Base-by-base conservation (phyloP, 2,113 vertebrate genomes). In the Anhinga anhinga region DNA sequence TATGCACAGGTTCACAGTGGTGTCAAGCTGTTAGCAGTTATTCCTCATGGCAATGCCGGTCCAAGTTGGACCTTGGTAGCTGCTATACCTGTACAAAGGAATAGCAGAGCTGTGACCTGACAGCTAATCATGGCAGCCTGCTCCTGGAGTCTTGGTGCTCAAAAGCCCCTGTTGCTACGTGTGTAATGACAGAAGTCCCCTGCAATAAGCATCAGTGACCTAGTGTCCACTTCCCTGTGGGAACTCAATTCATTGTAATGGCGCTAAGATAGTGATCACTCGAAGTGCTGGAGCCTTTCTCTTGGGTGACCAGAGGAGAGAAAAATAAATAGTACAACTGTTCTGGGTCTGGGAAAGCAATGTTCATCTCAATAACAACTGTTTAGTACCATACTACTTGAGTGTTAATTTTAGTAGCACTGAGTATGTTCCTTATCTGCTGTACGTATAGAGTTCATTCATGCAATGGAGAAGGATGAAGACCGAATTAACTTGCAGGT, bases 321-420 rank as follows among this genome's bases (percentile, higher is more conserved):
- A 82, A 67, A 61, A 86, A 52, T 20, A 77, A 76, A 27, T 20
- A 9, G 7, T 49, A 30, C 15, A 87, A 13, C 38, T 69, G 4
- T 53, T 56, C 18, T 47, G 34, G 11, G 16, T 36, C 45, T 5
- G 11, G 30, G 52, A 72, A 77, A 8, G 26, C 62, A 34, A 45
- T n/a, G 26, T 0, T 62, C 7, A 34, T 67, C 13, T 56, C 1
- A 1, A 1, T 56, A 13, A 7, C 38, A 74, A 49, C 25, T 47
- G 1, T 36, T 73, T 44, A 50, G 23, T 81, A 15, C 21, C 12
- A 17, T 81, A 16, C 9, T 47, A 34, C 38, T 53, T 58, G 30
- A 49, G 13, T 53, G 30, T 44, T 73, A 25, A 27, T 38, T 88
- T 56, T 40, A 70, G 55, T 53, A 79, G 38, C 40, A 36, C 14